phyloP scores from a whole-genome alignment of 1,140 invertebrate species.

The Eriocheir sinensis region DNA sequence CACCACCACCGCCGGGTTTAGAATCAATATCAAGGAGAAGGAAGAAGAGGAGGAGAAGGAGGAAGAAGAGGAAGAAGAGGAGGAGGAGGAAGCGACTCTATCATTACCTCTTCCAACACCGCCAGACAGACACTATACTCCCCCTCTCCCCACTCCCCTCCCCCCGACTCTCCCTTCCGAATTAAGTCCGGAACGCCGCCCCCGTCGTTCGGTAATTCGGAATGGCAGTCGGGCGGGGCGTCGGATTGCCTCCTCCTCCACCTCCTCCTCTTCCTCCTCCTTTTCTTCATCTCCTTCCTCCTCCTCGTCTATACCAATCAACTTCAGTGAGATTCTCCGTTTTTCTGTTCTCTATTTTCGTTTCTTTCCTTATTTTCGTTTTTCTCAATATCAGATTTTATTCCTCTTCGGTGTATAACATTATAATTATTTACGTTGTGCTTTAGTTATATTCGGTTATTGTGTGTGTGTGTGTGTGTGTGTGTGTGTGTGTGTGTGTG shows the following conservation, averaged over 20 bases:
- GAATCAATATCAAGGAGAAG: neutral
- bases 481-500: neutral
- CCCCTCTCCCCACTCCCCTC: neutral
- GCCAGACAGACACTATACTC: neutral
- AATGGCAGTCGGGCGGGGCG: conserved; percentile 61
- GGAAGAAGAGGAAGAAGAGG: neutral
- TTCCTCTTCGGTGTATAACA: neutral
- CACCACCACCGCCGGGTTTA: neutral
- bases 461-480: neutral
- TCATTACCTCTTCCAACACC: conserved; percentile 52
- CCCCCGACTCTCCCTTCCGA: neutral
- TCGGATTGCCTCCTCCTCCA: neutral
- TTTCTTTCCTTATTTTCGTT: neutral
- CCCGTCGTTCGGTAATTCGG: conserved; percentile 52
- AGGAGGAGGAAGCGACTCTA: neutral
- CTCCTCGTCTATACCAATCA: neutral
- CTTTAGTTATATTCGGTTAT: neutral
- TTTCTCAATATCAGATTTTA: neutral
- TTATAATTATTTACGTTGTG: neutral
- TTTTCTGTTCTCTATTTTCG: neutral
- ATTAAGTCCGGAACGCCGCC: conserved; percentile 55
- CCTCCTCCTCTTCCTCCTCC: neutral
- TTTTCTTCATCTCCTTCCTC: neutral
- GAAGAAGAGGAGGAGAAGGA: neutral
- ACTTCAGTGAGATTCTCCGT: neutral